Evolutionary conservation across 2,797 vertebrate species (phyloP), one percentile per base, ranked within the genome.

Genomic region (Myripristis jacobus): DNA sequence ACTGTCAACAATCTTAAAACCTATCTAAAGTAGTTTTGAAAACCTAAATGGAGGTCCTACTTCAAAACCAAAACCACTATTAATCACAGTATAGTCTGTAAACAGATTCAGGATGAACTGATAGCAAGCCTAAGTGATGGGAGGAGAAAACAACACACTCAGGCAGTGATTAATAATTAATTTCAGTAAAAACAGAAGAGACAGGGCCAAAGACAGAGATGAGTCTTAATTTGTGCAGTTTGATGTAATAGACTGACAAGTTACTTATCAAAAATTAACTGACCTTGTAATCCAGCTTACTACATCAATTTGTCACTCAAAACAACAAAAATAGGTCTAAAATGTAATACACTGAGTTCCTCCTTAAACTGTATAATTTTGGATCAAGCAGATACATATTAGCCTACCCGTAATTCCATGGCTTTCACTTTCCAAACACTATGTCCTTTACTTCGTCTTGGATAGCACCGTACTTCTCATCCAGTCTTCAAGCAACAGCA

Each of bases 401-500:
- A 38, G 48, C 29, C 22, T 22, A 25, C 8, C 29, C 55, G 53
- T 50, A 43, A 16, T 65, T 53, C 31, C 19, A 29, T 3, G 29
- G 21, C 51, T 54, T 21, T 11, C 21, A 24, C n/a, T 15, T 41
- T 7, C 11, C 15, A 41, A 36, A 34, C 31, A 36, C 29, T 19
- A 21, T 22, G 25, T 11, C 4, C 36, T 43, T 43, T 1, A 60
- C 1, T 31, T 15, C n/a, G 52, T 29, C 18, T 24, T 61, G 3
- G 21, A 21, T 44, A 27, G 9, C 25, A 36, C n/a, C 60, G 19
- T 9, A 15, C 55, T n/a, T 69, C 34, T 62, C 38, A 48, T 58
- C 24, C 16, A 47, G 52, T 25, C 50, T 50, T 67, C 27, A 73
- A 16, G 29, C 74, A 76, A 66, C 48, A 56, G n/a, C n/a, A n/a